These are phyloP conservation scores for Holcopasites calliopsidis DNA, from an alignment of 1,140 invertebrate genomes.

Conservation along the genomic window DNA sequence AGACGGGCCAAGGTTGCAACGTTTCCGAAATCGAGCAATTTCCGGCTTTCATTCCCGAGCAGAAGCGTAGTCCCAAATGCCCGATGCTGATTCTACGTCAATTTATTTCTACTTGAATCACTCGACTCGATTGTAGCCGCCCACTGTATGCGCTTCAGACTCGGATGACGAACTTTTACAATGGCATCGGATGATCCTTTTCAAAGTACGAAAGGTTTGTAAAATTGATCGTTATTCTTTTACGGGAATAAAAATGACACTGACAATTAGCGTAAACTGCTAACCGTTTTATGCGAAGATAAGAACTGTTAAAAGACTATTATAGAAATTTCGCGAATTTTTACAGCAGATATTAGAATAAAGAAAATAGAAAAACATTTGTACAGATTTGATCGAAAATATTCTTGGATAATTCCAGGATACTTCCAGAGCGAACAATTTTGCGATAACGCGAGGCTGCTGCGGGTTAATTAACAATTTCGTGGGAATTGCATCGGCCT, in stretches of 20 bases:
- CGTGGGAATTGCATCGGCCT: background rate
- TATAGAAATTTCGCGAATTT: too few species aligned
- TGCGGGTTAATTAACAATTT: background rate
- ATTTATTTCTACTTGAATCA: conserved; percentile 6
- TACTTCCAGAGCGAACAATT: too few species aligned
- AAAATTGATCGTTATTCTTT: conserved; percentile 13
- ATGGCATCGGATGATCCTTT: background rate
- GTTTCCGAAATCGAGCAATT: conserved; percentile 18
- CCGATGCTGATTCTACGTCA: background rate
- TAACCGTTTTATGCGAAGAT: background rate
- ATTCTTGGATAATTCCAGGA: too few species aligned
- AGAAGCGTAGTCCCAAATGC: background rate
- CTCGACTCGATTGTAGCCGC: background rate
- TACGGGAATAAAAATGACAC: too few species aligned
- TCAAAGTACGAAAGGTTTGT: conserved; percentile 24
- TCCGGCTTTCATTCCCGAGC: background rate
- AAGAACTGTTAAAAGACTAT: background rate
- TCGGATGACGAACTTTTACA: background rate
- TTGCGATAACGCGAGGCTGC: background rate
- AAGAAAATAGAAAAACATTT: background rate
- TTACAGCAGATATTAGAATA: too few species aligned
- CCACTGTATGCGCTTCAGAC: too few species aligned
- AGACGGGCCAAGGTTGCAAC: conserved; percentile 27
- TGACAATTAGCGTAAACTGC: too few species aligned
- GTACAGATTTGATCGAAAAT: too few species aligned